Evolutionary conservation across 2,113 vertebrate genomes (phyloP), one percentile per base, ranked within the genome.

Genomic region (Percopsis transmontana): DNA sequence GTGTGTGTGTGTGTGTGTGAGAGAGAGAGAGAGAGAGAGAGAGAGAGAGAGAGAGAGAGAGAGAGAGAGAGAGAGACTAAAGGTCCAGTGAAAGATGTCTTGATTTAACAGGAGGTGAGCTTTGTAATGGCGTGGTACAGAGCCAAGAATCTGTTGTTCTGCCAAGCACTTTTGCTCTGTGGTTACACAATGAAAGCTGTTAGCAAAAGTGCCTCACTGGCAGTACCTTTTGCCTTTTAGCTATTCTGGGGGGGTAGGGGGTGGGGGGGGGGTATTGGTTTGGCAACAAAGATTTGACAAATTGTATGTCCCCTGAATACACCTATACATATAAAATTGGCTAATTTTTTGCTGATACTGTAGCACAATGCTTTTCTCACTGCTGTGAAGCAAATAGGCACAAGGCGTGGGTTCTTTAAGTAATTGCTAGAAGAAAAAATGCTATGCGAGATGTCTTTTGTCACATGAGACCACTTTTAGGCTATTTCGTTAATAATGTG

Each of bases 101-200:
- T 33, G 24, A 56, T 40, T 60, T 50, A 39, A 58, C 47, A 16
- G 14, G 19, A 45, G 67, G 58, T 55, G 20, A 59, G 54, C 55
- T 33, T 24, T 54, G 55, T 63, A 40, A 39, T 15, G 47, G 13
- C 20, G 21, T 15, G 45, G 6, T 20, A 27, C 40, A 16, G 63
- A 72, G 48, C 16, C 62, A 39, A 58, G 21, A 40, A 38, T 70
- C 44, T 44, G 11, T 55, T 54, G 19, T 44, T 53, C 42, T 44
- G 42, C 42, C 11, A 44, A 15, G 11, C 42, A 44, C 42, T 44
- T 44, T 44, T 44, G 3, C 42, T 44, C 42, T 15, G 10, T 47
- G 56, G 23, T 39, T 67, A 18, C n/a, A 5, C 51, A 44, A 44
- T 12, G 33, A 52, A 12, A 15, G 23, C 39, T 56, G 24, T 66